Evolutionary conservation across 2,113 vertebrate species (phyloP).

Genomic region (Hippocampus comes): DNA sequence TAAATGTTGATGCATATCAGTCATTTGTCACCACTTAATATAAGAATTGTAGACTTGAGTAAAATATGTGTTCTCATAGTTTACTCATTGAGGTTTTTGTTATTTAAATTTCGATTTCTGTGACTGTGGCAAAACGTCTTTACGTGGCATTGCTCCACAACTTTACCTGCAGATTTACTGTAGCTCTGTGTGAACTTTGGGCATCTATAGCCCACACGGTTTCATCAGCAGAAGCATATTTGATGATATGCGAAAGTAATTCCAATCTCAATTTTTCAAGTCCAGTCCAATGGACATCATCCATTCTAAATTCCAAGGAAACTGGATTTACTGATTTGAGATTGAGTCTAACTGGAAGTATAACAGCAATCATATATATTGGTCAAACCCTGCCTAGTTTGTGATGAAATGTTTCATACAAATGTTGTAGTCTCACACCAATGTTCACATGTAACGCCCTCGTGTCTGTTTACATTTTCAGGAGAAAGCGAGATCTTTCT

Average conservation of each 20-base stretch:
- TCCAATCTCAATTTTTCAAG: neutral
- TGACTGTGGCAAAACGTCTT: neutral
- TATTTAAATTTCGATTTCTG: neutral
- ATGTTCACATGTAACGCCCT: neutral
- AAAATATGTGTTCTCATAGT: neutral
- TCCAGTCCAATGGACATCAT: neutral
- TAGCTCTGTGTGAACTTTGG: too few relatives aligned
- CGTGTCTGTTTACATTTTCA: neutral
- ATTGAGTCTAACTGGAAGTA: neutral
- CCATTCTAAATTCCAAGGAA: neutral
- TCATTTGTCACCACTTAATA: neutral
- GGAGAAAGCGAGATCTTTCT: slow-evolving; percentile 4
- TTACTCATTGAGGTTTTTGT: neutral
- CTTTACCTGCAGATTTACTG: too few relatives aligned
- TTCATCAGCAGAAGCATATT: neutral
- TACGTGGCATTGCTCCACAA: neutral
- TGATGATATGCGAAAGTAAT: neutral
- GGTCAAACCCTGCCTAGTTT: neutral
- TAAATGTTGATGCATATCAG: neutral
- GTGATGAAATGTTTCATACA: neutral
- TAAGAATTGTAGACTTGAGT: neutral
- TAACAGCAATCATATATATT: neutral
- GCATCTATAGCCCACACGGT: too few relatives aligned
- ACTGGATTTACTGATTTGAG: neutral
- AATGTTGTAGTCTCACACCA: neutral